phyloP scores from a whole-genome alignment of 2,888 invertebrate genomes.

The Notodonta ziczac region DNA sequence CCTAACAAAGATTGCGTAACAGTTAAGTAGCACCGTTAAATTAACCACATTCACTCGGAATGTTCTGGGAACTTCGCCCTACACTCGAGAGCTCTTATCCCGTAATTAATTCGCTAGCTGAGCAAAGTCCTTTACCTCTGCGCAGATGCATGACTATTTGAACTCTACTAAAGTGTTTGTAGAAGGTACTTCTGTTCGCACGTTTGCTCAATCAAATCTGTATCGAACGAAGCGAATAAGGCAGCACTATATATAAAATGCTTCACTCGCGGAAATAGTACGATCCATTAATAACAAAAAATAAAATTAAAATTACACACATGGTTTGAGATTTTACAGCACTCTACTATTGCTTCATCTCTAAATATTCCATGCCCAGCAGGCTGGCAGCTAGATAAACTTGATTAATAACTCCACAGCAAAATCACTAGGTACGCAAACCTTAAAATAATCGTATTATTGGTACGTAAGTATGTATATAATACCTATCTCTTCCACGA shows the following conservation, averaged over 20 bases:
- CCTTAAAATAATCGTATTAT: no score
- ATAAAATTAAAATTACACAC: no score
- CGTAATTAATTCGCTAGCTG: constrained; percentile 50
- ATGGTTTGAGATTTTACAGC: no score
- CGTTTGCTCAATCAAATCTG: constrained; percentile 14
- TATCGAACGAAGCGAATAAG: constrained; percentile 11
- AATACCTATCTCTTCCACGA: no score
- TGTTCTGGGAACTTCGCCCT: constrained; percentile 64
- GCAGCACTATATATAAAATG: constrained; percentile 22
- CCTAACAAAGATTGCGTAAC: constrained; percentile 59
- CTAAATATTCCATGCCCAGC: no score
- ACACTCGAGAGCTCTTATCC: constrained; percentile 55
- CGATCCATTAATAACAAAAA: constrained; percentile 6
- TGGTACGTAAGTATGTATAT: no score
- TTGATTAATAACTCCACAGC: no score
- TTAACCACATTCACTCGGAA: constrained; percentile 72
- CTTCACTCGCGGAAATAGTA: constrained; percentile 18
- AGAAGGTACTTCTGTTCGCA: constrained; percentile 15
- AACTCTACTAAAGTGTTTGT: constrained; percentile 16
- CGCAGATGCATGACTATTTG: constrained; percentile 8
- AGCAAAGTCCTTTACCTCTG: constrained; percentile 17
- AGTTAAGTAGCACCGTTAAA: constrained; percentile 64
- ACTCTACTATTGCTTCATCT: no score
- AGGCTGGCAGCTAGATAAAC: no score
- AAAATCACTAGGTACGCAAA: no score